Evolutionary conservation across 1,140 invertebrate species (phyloP).

Genomic region (Drosophila melanogaster): DNA sequence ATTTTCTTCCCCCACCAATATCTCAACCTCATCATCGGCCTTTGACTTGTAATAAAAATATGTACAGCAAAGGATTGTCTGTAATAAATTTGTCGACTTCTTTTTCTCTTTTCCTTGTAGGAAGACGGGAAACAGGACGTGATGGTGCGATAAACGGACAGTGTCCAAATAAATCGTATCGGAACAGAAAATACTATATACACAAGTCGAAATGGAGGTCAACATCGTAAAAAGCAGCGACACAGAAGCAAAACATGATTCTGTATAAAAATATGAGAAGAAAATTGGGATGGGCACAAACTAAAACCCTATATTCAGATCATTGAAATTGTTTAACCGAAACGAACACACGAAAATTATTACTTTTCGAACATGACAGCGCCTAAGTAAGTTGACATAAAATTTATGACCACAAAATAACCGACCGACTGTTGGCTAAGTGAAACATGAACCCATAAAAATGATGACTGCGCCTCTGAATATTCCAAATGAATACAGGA

Average conservation of each 20-base stretch:
- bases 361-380: conserved; percentile 52
- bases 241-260: conserved; percentile 35
- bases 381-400: conserved; percentile 61
- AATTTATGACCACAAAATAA: conserved; percentile 56
- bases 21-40: conserved; percentile 2
- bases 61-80: conserved; percentile 62
- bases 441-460: conserved; percentile 76
- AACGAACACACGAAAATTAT: conserved; percentile 38
- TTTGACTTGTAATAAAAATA: conserved; percentile 46
- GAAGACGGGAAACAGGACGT: conserved; percentile 39
- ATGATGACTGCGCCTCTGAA: conserved; percentile 48
- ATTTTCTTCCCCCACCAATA: not conserved
- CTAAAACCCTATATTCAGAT: conserved; percentile 69
- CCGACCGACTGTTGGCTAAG: conserved; percentile 56
- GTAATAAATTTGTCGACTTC: conserved; percentile 69
- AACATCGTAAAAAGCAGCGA: conserved; percentile 57
- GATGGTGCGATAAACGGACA: conserved; percentile 75
- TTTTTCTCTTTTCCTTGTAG: conserved; percentile 15
- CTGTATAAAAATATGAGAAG: conserved; percentile 2
- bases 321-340: conserved; percentile 59
- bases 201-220: conserved; percentile 43
- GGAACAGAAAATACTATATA: conserved; percentile 30
- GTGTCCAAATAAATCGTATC: conserved; percentile 71
- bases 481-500: conserved; percentile 39
- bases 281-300: conserved; percentile 1